A percentile compares a stretch with the other conserved stretches of the same genome.
Conservation (phyloP, 2,888 invertebrate species). For the Terebella lapidaria region DNA sequence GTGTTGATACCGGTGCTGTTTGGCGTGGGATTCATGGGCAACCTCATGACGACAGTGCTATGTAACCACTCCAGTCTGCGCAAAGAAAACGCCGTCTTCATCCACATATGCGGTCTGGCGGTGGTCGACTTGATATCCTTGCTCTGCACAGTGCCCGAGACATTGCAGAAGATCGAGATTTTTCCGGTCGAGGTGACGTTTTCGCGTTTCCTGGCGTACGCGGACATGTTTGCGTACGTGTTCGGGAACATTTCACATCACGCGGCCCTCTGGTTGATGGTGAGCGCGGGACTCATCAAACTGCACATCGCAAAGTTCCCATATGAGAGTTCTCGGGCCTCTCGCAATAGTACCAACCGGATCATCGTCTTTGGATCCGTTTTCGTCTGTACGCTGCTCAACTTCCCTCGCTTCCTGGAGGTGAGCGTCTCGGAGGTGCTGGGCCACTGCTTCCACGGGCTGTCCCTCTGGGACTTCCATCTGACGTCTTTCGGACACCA, state of each 20-base stretch:
- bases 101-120: conserved; percentile 21
- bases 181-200: conserved; percentile 6
- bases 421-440: conserved; percentile 9
- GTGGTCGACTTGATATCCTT: conserved; percentile 15
- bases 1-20: conserved; percentile 16
- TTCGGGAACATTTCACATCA: conserved; percentile 7
- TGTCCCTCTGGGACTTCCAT: conserved; percentile 11
- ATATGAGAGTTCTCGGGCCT: conserved; percentile 7
- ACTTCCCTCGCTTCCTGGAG: conserved; percentile 23
- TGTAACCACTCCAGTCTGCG: conserved; percentile 13
- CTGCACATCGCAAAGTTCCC: neutral
- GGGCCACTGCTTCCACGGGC: conserved; percentile 13
- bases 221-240: conserved; percentile 2
- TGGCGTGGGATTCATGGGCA: conserved; percentile 19
- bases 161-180: conserved; percentile 9
- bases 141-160: conserved; percentile 1
- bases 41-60: conserved; percentile 10
- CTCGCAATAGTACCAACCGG: conserved; percentile 17
- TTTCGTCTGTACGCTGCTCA: conserved; percentile 10
- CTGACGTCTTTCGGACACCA: conserved; percentile 7
- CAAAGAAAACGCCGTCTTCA: conserved; percentile 16
- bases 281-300: neutral
- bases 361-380: conserved; percentile 15
- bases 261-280: conserved; percentile 12
- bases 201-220: conserved; percentile 12